Evolutionary conservation across 1,140 invertebrate species (phyloP).

Genomic region (Drosophila gunungcola): DNA sequence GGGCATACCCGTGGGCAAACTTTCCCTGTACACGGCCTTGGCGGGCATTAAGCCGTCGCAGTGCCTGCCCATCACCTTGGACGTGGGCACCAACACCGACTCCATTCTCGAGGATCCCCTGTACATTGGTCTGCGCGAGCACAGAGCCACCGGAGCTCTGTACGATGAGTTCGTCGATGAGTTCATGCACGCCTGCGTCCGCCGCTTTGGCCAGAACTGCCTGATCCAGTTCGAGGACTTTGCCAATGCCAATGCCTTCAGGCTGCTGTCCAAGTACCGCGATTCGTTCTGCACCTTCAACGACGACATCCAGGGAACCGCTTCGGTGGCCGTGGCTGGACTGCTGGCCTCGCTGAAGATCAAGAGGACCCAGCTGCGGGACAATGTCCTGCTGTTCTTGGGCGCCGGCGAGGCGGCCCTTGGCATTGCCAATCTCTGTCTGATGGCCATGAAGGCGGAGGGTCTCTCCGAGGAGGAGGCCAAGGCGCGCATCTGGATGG

Average conservation of each 20-base stretch:
- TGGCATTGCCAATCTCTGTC: slow-evolving; percentile 94
- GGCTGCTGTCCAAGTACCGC: slow-evolving; percentile 94
- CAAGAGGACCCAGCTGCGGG: slow-evolving; percentile 91
- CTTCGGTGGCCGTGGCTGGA: slow-evolving; percentile 96
- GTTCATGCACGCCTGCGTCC: slow-evolving; percentile 97
- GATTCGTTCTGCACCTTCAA: slow-evolving; percentile 97
- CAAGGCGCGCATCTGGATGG: slow-evolving; percentile 70
- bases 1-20: slow-evolving; percentile 98
- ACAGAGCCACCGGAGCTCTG: slow-evolving; percentile 90
- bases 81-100: slow-evolving; percentile 97
- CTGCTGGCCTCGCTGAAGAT: slow-evolving; percentile 93
- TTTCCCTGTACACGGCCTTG: slow-evolving; percentile 96
- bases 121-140: slow-evolving; percentile 97
- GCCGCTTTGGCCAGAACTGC: slow-evolving; percentile 92
- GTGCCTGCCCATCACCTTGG: slow-evolving; percentile 96
- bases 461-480: slow-evolving; percentile 86
- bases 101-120: slow-evolving; percentile 94
- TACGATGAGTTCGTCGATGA: slow-evolving; percentile 99
- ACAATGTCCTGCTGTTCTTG: slow-evolving; percentile 95
- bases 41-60: slow-evolving; percentile 97
- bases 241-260: slow-evolving; percentile 97
- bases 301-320: slow-evolving; percentile 98
- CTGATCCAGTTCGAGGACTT: slow-evolving; percentile 99
- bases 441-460: slow-evolving; percentile 95
- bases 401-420: slow-evolving; percentile 97